These are phyloP conservation scores for Tanytarsus gracilentus DNA, from an alignment of 2,888 invertebrate genomes.

Conservation along the genomic window DNA sequence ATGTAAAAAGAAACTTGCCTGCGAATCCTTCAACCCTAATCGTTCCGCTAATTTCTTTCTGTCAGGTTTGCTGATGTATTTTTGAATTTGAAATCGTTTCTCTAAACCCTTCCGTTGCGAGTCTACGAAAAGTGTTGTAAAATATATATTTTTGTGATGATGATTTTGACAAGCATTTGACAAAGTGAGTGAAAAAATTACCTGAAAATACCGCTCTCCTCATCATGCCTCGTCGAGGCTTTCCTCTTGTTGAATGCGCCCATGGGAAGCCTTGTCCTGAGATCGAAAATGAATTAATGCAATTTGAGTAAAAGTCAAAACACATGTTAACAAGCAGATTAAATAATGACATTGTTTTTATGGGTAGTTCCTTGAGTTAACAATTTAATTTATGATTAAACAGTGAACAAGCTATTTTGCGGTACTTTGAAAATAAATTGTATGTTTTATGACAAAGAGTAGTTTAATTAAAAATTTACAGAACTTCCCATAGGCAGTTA, in stretches of 20 bases:
- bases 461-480: too few species aligned
- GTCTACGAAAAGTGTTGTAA: too few species aligned
- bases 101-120: constrained; percentile 92
- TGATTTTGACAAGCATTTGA: neutral
- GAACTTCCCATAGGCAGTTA: too few species aligned
- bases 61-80: constrained; percentile 98
- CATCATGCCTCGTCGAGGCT: constrained; percentile 95
- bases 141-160: too few species aligned
- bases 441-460: too few species aligned
- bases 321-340: too few species aligned
- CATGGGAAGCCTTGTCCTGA: constrained; percentile 60
- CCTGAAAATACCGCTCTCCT: constrained; percentile 87
- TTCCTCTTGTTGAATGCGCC: constrained; percentile 84
- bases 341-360: too few species aligned
- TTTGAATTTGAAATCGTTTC: constrained; percentile 91
- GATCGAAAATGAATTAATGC: neutral
- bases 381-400: too few species aligned
- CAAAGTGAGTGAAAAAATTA: constrained; percentile 31
- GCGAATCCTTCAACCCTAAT: constrained; percentile 91
- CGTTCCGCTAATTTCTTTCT: constrained; percentile 94
- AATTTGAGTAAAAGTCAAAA: neutral
- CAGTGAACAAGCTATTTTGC: neutral
- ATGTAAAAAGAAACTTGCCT: constrained; percentile 55
- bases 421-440: too few species aligned
- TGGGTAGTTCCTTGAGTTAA: too few species aligned